Base-by-base conservation (phyloP, 2,113 vertebrate species). In the Fulmarus glacialis region DNA sequence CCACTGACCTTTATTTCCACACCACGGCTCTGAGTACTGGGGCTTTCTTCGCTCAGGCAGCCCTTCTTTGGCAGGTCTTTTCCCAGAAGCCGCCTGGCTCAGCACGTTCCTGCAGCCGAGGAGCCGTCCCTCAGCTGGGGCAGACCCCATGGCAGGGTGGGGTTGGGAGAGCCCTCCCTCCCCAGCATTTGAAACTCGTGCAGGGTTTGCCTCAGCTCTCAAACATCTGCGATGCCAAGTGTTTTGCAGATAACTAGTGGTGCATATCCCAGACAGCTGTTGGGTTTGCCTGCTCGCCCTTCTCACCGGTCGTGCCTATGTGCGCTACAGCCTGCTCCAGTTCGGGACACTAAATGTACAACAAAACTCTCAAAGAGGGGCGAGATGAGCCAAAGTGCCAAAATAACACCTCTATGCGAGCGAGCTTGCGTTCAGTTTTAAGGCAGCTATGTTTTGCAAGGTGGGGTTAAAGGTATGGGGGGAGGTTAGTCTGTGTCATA, bases 71-170 rank as follows among this genome's bases (percentile, higher is more conserved):
- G 11, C 47, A 66, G 36, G 34, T 70, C 34, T 81, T 87, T 83
- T 52, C 17, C 48, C 55, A 84, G 40, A 55, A 87, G 11, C 24
- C 0, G 0, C 42, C 29, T 40, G 15, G 42, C 34, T 86, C 18
- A 12, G 34, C 18, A 15, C 1, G 3, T 34, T 77, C 40, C 36
- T 73, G 43, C 34, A 85, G 29, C 14, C 26, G 12, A 42, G 68
- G 26, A 47, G 23, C 12, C 19, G 1, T 20, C 21, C 21, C 36
- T 82, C 4, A 2, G 12, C 30, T 2, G 0, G 12, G 52, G 5
- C 22, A 83, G 62, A 71, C 8, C 50, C 40, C 43, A 11, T 3
- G 70, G 27, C n/a, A 52, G 50, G 14, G 22, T 29, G 11, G 24
- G 8, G 1, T 50, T 2, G 3, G 32, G 66, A 88, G 29, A 59